These are phyloP conservation scores for Galerucella nymphaeae DNA, from an alignment of 2,888 invertebrate genomes.

Conservation along the genomic window DNA sequence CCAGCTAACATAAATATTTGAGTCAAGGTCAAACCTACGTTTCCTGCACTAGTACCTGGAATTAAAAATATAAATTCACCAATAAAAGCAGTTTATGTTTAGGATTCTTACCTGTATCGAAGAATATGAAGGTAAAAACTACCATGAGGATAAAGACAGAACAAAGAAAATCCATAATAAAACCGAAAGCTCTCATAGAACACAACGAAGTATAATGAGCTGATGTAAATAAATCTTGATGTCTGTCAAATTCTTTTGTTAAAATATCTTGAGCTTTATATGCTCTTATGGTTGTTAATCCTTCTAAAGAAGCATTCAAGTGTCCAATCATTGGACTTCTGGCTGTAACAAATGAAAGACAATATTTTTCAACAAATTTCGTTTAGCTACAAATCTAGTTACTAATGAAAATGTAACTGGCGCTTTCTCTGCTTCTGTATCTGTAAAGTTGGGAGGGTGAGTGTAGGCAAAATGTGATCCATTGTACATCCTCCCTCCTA, in stretches of 20 bases:
- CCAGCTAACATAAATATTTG: conserved; percentile 83
- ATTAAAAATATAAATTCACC: neutral
- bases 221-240: conserved; percentile 61
- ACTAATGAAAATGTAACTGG: no score
- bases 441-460: no score
- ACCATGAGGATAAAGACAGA: conserved; percentile 50
- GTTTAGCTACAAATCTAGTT: no score
- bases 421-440: no score
- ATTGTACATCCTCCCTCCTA: no score
- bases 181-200: conserved; percentile 58
- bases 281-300: conserved; percentile 60
- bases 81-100: neutral
- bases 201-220: conserved; percentile 56
- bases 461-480: no score
- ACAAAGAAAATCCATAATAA: conserved; percentile 56
- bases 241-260: conserved; percentile 58
- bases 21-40: conserved; percentile 74
- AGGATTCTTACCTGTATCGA: conserved; percentile 47
- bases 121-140: conserved; percentile 49
- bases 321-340: conserved; percentile 61
- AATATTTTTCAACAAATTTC: no score
- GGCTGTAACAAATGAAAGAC: conserved; percentile 51
- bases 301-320: conserved; percentile 61
- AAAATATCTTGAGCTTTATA: conserved; percentile 58
- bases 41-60: conserved; percentile 52